Evolutionary conservation across 1,140 invertebrate genomes (phyloP).

Genomic region (Hylyphantes graminicola): DNA sequence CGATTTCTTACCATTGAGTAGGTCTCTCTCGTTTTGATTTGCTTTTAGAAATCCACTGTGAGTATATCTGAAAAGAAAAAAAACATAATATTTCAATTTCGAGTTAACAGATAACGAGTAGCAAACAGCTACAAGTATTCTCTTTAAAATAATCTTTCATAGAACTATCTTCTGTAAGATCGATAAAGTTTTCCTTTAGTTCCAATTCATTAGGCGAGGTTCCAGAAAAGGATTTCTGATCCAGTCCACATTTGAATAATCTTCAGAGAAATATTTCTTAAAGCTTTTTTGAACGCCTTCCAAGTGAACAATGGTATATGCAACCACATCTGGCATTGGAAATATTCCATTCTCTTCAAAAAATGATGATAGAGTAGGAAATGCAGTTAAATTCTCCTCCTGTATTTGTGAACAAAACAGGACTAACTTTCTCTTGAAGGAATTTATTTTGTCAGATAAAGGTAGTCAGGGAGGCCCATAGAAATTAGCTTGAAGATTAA

Average conservation of each 20-base stretch:
- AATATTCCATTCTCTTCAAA: not conserved
- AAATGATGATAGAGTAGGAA: slow-evolving; percentile 9
- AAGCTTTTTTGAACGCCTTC: slow-evolving; percentile 5
- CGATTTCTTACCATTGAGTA: no score
- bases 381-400: slow-evolving; percentile 2
- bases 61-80: no score
- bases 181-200: not conserved
- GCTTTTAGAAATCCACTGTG: no score
- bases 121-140: no score
- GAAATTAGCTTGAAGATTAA: no score
- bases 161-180: not conserved
- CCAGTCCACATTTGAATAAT: slow-evolving; percentile 3
- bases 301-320: slow-evolving; percentile 1
- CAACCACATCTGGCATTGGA: slow-evolving; percentile 4
- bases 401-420: slow-evolving; percentile 5
- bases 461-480: no score
- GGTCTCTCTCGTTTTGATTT: no score
- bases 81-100: no score
- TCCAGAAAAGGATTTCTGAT: not conserved
- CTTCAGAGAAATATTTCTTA: not conserved
- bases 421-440: slow-evolving; percentile 8
- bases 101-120: no score
- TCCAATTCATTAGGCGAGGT: not conserved
- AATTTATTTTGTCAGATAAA: slow-evolving; percentile 2
- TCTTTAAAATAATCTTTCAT: not conserved